Conservation (phyloP, 37 sponge, comb jelly and placozoan genomes). For the Amphimedon queenslandica region DNA sequence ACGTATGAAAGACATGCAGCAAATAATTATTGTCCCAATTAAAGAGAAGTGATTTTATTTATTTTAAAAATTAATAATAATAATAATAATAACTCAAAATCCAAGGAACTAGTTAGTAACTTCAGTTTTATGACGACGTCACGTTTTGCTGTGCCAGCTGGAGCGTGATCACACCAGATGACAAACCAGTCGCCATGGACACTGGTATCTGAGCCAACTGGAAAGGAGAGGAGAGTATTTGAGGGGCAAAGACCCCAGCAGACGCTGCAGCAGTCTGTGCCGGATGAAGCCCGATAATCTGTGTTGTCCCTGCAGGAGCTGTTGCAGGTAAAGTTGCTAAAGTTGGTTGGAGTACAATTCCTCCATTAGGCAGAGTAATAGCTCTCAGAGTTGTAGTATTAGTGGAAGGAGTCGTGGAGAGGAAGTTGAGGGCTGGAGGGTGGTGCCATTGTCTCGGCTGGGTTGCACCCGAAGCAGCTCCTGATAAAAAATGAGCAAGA, state of each 20-base stretch:
- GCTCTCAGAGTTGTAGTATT: not conserved
- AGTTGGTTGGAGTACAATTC: not conserved
- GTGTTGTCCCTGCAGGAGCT: not conserved
- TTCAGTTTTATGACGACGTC: no score
- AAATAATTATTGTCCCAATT: no score
- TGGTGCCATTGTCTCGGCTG: not conserved
- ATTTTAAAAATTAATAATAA: no score
- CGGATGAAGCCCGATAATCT: not conserved
- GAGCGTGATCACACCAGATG: not conserved
- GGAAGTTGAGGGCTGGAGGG: no score
- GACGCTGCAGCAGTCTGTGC: not conserved
- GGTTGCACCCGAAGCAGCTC: not conserved
- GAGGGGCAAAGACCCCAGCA: not conserved
- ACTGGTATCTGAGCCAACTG: not conserved
- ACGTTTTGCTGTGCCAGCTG: no score
- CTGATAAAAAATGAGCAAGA: not conserved
- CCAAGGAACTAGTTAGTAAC: no score
- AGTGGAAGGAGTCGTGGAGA: not conserved
- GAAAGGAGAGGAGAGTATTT: not conserved
- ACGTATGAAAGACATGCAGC: no score
- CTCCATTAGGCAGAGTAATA: conserved; percentile 20
- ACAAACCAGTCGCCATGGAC: not conserved
- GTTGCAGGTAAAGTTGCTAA: not conserved
- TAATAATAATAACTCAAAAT: no score
- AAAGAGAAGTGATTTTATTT: no score